A percentile compares a stretch with the other conserved stretches of the same genome.
Conservation (phyloP, 2,797 vertebrate species). For the Sternotherus odoratus region DNA sequence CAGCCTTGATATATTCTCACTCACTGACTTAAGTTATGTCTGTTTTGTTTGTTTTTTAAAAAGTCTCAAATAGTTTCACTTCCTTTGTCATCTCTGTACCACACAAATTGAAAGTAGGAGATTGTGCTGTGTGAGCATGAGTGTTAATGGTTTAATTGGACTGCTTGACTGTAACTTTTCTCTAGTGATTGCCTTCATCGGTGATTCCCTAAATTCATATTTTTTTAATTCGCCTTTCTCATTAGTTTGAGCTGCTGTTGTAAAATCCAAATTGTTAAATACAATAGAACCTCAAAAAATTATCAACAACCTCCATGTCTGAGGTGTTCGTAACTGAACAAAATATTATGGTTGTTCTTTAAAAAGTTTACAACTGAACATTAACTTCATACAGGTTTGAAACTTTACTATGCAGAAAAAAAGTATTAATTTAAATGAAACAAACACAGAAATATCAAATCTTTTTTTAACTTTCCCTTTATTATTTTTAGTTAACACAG, state of each 20-base stretch:
- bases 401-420: too few relatives aligned
- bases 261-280: background rate
- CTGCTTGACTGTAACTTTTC: background rate
- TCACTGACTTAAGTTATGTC: background rate
- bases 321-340: too few relatives aligned
- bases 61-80: background rate
- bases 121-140: background rate
- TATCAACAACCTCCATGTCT: too few relatives aligned
- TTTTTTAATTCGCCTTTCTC: background rate
- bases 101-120: accelerated
- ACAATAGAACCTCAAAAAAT: background rate
- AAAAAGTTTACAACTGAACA: too few relatives aligned
- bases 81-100: background rate
- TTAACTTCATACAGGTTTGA: too few relatives aligned
- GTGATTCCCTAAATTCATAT: background rate
- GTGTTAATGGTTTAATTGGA: background rate
- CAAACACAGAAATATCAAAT: too few relatives aligned
- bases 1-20: background rate
- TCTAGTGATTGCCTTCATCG: background rate
- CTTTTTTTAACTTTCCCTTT: too few relatives aligned
- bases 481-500: too few relatives aligned
- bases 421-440: too few relatives aligned
- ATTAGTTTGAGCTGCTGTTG: accelerated
- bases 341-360: too few relatives aligned
- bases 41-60: background rate